Base-by-base conservation (phyloP, 2,888 invertebrate genomes). In the Dolichomitus sp. region DNA sequence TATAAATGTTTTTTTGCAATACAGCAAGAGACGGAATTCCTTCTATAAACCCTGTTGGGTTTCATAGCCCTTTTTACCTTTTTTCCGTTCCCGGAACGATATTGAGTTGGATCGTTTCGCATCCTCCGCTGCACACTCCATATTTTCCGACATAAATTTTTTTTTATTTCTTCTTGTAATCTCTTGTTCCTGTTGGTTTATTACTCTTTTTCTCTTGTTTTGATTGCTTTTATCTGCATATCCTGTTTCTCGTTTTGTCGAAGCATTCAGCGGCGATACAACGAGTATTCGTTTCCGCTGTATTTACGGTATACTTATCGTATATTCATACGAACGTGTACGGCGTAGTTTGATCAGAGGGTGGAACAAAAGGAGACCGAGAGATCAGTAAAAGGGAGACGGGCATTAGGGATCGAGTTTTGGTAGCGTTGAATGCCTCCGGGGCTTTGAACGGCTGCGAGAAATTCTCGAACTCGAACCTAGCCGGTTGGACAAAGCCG, bases 361-460 rank as follows among this genome's bases (percentile, higher is more conserved):
- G 33, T 72, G 19, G 33, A 45, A 5, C 9, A 17, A n/a, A 45
- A 57, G 17, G 40, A 33, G 33, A 9, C 1, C 37, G 33, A 19
- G 54, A 17, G 33, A 73, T 68, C 72, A 27, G 11, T 33, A 27
- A 54, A 50, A 19, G 70, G 19, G 61, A 37, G 61, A 30, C 68
- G 68, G 45, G 69, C 69, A 74, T 74, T 70, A 65, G 63, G 74
- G 74, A 74, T 78, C 54, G 74, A 57, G 57, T 69, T 82, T 82
- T 70, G 74, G 73, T 82, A 78, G 23, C 78, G 42, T 65, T 65
- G 73, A 70, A 63, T 59, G 74, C 63, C 78, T 74, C 65, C 23
- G 69, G 78, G 61, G 74, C 74, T 78, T 82, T 50, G 19, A 54
- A 59, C 72, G 76, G 52, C 68, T 50, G 59, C 45, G 83, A 80